Evolutionary conservation across 2,113 vertebrate species (phyloP), one percentile per base, ranked within the genome.

Genomic region (Hemiscyllium ocellatum): DNA sequence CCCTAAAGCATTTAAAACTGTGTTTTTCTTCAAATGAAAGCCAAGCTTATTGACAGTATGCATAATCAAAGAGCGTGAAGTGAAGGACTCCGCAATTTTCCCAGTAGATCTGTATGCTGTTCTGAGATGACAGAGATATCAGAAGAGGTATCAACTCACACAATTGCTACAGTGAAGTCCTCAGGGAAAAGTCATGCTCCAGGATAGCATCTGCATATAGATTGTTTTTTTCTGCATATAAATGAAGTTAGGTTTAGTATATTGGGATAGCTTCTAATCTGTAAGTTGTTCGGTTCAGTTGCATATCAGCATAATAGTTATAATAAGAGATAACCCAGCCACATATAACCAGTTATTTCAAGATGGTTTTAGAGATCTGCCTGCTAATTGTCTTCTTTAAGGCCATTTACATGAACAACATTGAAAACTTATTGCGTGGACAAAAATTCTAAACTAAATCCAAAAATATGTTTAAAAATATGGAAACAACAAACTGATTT

Each of bases 171-270:
- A 95, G 24, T 52, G 42, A 90, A n/a, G 87, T 90, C 87, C 50
- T 95, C 37, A 29, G 68, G 94, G 94, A 47, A 95, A 42, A 95
- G 69, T 72, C 68, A 72, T 52, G 26, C 94, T 72, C 24, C 22
- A 72, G 94, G 68, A 72, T 50, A 50, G 26, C 94, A 95, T 72
- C 69, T 72, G 37, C 94, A 95, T 95, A 72, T 95, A 95, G 94
- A 95, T 95, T 95, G 24, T 72, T 72, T n/a, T 72, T 95, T 70
- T 95, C 94, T 26, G 42, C 22, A 70, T 76, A 95, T 52, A 72
- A 76, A 72, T 95, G 47, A 95, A 95, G 94, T 95, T 72, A 76
- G 26, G 72, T 47, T 95, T 95, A 95, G 76, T 95, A 33, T 70
- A 15, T 94, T 69, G 47, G 93, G 42, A 47, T 29, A 95, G 69